Evolutionary conservation across 2,797 vertebrate species (phyloP).

Genomic region (Monodelphis domestica): DNA sequence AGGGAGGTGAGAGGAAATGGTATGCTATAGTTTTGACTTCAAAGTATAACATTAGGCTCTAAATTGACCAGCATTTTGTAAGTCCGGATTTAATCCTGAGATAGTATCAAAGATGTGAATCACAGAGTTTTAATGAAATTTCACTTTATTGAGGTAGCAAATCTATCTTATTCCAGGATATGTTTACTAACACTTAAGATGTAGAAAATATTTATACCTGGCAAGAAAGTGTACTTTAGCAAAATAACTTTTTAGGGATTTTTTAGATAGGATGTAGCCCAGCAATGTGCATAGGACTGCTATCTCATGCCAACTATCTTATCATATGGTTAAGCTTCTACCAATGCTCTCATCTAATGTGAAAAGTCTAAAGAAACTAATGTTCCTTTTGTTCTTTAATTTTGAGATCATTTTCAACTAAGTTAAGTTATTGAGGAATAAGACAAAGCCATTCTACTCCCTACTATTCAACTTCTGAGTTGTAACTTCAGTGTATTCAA

Average conservation of each 20-base stretch:
- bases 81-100: conserved; percentile 56
- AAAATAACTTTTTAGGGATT: conserved; percentile 5
- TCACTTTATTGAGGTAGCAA: conserved; percentile 47
- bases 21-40: conserved; percentile 19
- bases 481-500: conserved; percentile 23
- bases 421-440: conserved; percentile 8
- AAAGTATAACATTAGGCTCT: conserved; percentile 22
- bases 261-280: not conserved
- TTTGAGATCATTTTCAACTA: conserved; percentile 52
- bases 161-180: conserved; percentile 41
- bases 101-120: conserved; percentile 47
- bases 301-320: conserved; percentile 49
- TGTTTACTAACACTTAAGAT: conserved; percentile 13
- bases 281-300: conserved; percentile 18
- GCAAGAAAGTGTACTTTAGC: conserved; percentile 32
- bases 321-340: conserved; percentile 46
- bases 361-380: conserved; percentile 40
- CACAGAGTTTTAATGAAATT: conserved; percentile 45
- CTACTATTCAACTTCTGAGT: conserved; percentile 17
- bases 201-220: conserved; percentile 47
- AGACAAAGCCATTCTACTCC: not conserved
- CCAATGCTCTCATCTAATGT: conserved; percentile 10
- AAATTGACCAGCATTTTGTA: conserved; percentile 48
- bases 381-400: conserved; percentile 36
- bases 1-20: not conserved